Base-by-base conservation (phyloP, 2,113 vertebrate species). In the Numenius arquata region DNA sequence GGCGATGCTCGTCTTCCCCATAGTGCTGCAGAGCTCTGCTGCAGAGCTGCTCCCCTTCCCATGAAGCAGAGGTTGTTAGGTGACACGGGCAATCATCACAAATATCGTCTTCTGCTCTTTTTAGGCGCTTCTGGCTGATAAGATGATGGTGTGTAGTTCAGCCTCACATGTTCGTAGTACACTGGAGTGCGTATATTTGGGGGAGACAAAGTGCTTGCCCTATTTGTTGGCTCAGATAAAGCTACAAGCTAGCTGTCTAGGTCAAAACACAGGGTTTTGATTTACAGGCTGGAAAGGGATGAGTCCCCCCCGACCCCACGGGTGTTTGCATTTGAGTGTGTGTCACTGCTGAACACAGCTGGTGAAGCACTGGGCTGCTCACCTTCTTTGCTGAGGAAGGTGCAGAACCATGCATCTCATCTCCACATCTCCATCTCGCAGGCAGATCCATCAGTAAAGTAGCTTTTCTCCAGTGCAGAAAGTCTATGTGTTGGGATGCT, bases 281-380 rank as follows among this genome's bases (percentile, higher is more conserved):
- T 70, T 58, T 70, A 25, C 75, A 83, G 83, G 41, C 63, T 62
- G 72, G 50, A 34, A 58, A 62, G 55, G 72, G 15, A 11, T 55
- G 50, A 53, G 17, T 25, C 4, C 30, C 18, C 34, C 14, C 26
- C 12, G n/a, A 6, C 4, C 9, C 38, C 0, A 0, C 20, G 41
- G 34, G 27, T 80, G 52, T 56, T 73, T 59, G 50, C 6, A 1
- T 59, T 55, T 47, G 58, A 41, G 45, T 7, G 25, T 11, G 40
- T 34, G 66, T 47, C 68, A 41, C 73, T 45, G 58, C 75, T 61
- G 81, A 41, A 21, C 0, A 0, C 20, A 53, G 47, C 16, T 0
- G 0, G 15, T 19, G 85, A 53, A 40, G 63, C 48, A 19, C 62
- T 2, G 2, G 34, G 2, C 15, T n/a, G 48, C 74, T 89, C 14